Evolutionary conservation across 2,888 invertebrate species (phyloP).

Genomic region (Acheta domesticus): DNA sequence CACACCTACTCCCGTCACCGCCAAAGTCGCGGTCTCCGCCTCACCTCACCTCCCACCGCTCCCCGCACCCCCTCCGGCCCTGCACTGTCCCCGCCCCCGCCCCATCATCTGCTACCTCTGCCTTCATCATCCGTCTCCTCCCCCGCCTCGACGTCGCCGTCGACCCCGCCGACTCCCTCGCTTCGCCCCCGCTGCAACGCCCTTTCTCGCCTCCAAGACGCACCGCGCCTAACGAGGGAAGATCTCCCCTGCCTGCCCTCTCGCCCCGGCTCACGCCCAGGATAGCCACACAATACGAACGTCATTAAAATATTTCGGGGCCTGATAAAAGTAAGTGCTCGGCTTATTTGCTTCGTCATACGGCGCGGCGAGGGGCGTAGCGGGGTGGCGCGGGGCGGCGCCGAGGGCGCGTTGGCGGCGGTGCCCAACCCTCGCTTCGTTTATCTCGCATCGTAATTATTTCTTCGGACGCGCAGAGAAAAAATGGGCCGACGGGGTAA

Average conservation of each 20-base stretch:
- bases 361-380: background rate
- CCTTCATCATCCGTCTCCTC: background rate
- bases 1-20: too few relatives aligned
- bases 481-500: background rate
- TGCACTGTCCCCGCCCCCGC: too few relatives aligned
- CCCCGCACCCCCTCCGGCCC: too few relatives aligned
- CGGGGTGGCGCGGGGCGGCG: background rate
- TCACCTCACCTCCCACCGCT: too few relatives aligned
- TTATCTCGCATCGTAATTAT: constrained; percentile 18
- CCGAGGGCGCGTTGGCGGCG: background rate
- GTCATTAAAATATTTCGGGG: background rate
- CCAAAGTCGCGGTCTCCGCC: too few relatives aligned
- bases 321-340: constrained; percentile 6
- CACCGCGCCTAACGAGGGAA: background rate
- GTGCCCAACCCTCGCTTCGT: background rate
- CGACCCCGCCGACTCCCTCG: too few relatives aligned
- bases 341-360: constrained; percentile 9
- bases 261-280: background rate
- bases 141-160: background rate
- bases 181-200: background rate
- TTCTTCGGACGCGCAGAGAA: background rate
- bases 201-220: background rate
- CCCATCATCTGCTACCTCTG: background rate
- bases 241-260: background rate
- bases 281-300: background rate